Conservation (phyloP, 2,113 vertebrate genomes). For the Neogale vison region DNA sequence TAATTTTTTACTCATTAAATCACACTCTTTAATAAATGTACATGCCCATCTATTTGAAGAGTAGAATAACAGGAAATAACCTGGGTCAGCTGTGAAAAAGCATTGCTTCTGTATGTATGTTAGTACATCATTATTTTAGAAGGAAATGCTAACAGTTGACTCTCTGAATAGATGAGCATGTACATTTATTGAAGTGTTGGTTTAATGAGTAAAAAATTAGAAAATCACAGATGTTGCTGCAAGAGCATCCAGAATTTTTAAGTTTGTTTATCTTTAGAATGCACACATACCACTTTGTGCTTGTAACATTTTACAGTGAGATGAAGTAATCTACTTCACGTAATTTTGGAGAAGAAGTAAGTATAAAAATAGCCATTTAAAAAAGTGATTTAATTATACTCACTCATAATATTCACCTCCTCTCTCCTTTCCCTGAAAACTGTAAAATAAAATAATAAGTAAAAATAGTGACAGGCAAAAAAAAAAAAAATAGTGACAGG, state of each 20-base stretch:
- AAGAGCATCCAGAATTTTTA: background rate
- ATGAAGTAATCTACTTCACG: background rate
- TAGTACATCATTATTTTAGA: background rate
- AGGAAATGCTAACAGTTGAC: background rate
- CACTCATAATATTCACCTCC: background rate
- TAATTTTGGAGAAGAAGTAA: constrained; percentile 25
- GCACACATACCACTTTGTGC: background rate
- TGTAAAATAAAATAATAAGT: constrained; percentile 44
- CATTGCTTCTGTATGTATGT: background rate
- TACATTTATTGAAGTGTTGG: background rate
- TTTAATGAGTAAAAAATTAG: background rate
- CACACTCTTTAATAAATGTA: background rate
- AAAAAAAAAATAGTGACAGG: constrained; percentile 38
- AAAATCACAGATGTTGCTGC: background rate
- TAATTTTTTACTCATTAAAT: background rate
- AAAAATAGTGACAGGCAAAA: background rate
- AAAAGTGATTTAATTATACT: background rate
- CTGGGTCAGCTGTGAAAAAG: constrained; percentile 5
- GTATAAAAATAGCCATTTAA: constrained; percentile 44
- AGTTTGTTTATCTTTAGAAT: constrained; percentile 3
- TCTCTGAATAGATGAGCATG: background rate
- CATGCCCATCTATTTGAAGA: background rate
- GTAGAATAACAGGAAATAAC: background rate
- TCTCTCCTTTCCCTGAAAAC: background rate
- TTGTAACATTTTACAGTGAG: background rate